These are phyloP conservation scores for Minunthozetes semirufus DNA, from an alignment of 2,888 invertebrate genomes.

Conservation along the genomic window DNA sequence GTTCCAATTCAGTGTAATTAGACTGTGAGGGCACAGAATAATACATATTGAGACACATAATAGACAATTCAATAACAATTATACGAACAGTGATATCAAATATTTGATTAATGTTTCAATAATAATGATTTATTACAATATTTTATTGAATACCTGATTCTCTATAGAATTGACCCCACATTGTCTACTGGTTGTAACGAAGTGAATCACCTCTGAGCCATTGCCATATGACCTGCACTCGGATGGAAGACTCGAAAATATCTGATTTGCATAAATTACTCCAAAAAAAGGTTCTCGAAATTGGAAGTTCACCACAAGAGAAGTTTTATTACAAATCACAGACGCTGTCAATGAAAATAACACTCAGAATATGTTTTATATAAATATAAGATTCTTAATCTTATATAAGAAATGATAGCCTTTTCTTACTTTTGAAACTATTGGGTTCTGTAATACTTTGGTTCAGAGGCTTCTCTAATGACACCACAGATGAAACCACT, in stretches of 20 bases:
- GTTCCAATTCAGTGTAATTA: conserved; percentile 52
- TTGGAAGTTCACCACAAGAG: conserved; percentile 41
- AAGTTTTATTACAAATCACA: conserved; percentile 41
- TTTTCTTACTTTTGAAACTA: background rate
- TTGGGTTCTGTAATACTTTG: background rate
- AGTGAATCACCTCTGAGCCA: conserved; percentile 53
- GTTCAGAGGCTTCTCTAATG: background rate
- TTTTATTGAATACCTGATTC: conserved; percentile 4
- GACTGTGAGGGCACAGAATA: background rate
- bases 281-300: conserved; percentile 57
- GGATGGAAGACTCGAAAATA: conserved; percentile 61
- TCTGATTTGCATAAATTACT: conserved; percentile 57
- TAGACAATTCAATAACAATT: conserved; percentile 5
- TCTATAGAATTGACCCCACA: conserved; percentile 62
- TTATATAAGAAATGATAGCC: too few relatives aligned
- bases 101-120: background rate
- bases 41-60: background rate
- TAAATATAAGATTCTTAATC: too few relatives aligned
- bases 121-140: conserved; percentile 4
- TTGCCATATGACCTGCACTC: conserved; percentile 62
- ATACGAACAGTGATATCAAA: background rate
- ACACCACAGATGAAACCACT: background rate
- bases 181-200: conserved; percentile 58
- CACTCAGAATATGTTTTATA: too few relatives aligned
- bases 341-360: conserved; percentile 17